phyloP scores from a whole-genome alignment of 2,113 vertebrate species.

The Neotragus pygmaeus region DNA sequence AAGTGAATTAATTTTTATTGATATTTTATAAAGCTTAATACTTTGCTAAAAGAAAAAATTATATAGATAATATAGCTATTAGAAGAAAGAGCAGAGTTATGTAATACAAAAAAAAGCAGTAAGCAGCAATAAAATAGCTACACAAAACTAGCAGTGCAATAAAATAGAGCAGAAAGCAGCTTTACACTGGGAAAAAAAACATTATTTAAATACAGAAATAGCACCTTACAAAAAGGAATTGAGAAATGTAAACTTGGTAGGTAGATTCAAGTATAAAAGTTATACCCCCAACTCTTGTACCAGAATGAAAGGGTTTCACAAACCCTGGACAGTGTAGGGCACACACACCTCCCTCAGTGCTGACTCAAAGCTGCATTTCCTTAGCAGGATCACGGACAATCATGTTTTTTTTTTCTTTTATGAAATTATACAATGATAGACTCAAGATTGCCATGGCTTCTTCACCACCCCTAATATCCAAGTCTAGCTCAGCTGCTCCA shows the following conservation, averaged over 20 bases:
- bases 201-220: conserved; percentile 81
- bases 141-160: conserved; percentile 86
- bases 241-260: conserved; percentile 85
- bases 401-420: background rate
- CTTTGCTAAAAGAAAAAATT: conserved; percentile 75
- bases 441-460: conserved; percentile 15
- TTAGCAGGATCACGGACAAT: conserved; percentile 31
- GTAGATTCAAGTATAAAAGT: conserved; percentile 88
- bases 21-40: conserved; percentile 76
- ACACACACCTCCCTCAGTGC: conserved; percentile 61
- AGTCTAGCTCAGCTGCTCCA: background rate
- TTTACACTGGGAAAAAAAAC: conserved; percentile 79
- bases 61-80: conserved; percentile 54
- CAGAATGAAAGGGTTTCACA: conserved; percentile 74
- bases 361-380: conserved; percentile 62
- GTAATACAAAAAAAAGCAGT: conserved; percentile 62
- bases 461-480: background rate
- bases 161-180: conserved; percentile 82
- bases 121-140: conserved; percentile 78
- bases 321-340: conserved; percentile 67
- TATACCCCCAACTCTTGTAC: conserved; percentile 72
- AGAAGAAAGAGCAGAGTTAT: conserved; percentile 64
- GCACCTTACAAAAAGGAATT: conserved; percentile 84
- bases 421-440: background rate
- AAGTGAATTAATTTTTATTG: conserved; percentile 55